Evolutionary conservation across 2,113 vertebrate genomes (phyloP), one percentile per base, ranked within the genome.

Genomic region (Salvelinus sp.): DNA sequence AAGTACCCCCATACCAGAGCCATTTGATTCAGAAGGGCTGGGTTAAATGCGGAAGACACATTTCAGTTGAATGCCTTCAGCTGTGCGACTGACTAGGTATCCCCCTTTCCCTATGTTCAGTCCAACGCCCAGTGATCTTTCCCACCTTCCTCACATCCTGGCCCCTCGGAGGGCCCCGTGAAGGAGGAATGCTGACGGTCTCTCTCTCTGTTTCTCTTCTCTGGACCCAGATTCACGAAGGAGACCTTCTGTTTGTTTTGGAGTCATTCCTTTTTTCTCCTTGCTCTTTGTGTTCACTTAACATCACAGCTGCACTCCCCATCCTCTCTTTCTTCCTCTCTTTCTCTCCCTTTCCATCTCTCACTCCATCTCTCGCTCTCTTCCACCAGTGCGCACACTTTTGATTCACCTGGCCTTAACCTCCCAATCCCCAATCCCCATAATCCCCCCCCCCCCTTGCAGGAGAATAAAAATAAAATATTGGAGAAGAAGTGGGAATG

Each of bases 101-200:
- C 6, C 10, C 16, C 1, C 12, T 64, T 27, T 70, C 60, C 81
- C 63, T 81, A 76, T 73, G 84, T 74, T 76, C 60, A 77, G 68
- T 67, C 73, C 77, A 85, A 79, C 33, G 30, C 71, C 63, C 76
- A 25, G 60, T 73, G 82, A 83, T 83, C 79, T 77, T 83, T 76
- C 76, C 73, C 76, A 77, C 78, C 79, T 79, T 70, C 81, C 68
- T 78, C 77, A 84, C 84, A 82, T 89, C 83, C 84, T 83, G 83
- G 78, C 85, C 85, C 77, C 83, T 90, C 79, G 22, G 87, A 78
- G 38, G 64, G 79, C 80, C 90, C 77, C 27, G 79, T 68, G 70
- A 69, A 83, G 83, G 44, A 78, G 86, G 85, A 90, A 89, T 83
- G 87, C 83, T 76, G 81, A 81, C 67, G 75, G 68, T 82, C 81